phyloP scores from a whole-genome alignment of 2,797 vertebrate genomes.

The Fundulus diaphanus region DNA sequence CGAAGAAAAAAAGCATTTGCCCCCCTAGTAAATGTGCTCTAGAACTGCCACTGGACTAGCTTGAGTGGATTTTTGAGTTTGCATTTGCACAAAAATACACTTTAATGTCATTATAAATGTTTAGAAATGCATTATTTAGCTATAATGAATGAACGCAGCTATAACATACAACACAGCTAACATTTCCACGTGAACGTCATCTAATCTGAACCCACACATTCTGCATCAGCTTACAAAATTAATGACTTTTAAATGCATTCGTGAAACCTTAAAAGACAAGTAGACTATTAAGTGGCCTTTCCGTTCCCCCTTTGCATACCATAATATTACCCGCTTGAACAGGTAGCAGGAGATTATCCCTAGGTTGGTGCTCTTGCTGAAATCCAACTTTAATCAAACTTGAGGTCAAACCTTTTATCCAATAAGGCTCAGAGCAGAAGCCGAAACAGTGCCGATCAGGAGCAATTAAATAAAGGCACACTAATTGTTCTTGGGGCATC shows the following conservation, averaged over 20 bases:
- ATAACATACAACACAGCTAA: no score
- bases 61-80: neutral
- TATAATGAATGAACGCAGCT: neutral
- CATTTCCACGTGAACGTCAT: neutral
- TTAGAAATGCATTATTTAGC: neutral
- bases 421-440: conserved; percentile 24
- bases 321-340: neutral
- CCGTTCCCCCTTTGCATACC: neutral
- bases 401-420: conserved; percentile 16
- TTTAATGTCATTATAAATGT: neutral
- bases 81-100: neutral
- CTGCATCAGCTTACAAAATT: neutral
- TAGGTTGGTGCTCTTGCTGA: neutral
- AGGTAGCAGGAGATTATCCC: no score
- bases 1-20: no score
- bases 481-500: conserved; percentile 18
- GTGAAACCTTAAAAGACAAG: neutral
- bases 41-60: no score
- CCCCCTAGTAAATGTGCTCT: no score
- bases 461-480: conserved; percentile 27
- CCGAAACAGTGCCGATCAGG: conserved; percentile 11
- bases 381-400: neutral
- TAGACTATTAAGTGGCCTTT: neutral
- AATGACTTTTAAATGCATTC: neutral
- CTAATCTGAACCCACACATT: neutral